Evolutionary conservation across 2,888 invertebrate genomes (phyloP), one percentile per base, ranked within the genome.

Genomic region (Trissonchulus latispiculum): DNA sequence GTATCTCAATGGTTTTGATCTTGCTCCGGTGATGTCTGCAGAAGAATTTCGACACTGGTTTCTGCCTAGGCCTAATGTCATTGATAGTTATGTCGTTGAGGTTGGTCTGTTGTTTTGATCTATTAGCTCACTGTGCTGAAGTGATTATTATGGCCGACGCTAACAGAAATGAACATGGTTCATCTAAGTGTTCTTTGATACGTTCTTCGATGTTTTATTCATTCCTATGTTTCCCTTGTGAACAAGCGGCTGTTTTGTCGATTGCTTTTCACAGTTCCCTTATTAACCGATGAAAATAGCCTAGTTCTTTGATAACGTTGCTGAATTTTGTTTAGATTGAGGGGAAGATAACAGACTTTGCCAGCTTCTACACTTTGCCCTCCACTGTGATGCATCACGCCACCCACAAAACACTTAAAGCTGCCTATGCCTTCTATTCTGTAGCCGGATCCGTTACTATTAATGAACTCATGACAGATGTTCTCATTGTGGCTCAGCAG

Each of bases 31-130:
- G 36, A 97, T 96, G 84, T 88, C 89, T 75, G 89, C 90, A 82
- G 93, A 95, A 78, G 99, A 99, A 81, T 95, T 99, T 82, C 88
- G 89, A 72, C 97, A 99, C 84, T 99, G 97, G 94, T 96, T 99
- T 84, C 85, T 91, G 71, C 95, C 97, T 15, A 90, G 91, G 78
- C 86, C 88, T 64, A 92, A 92, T 75, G 96, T 99, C 78, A 90
- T 99, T 78, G 94, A 97, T 83, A 91, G 93, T 82, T 99, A 90
- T 86, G 90, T 99, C 71, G 95, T 99, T 28, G 95, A 93, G 84
- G 86, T 87, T 77, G 77, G 80, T 73, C 18, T 64, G 8, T 64
- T 64, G 8, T 18, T 64, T 64, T 64, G n/a, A 32, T 8, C 29
- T 64, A 35, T n/a, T n/a, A n/a, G n/a, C n/a, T n/a, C n/a, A n/a